Conservation (phyloP, 2,797 vertebrate genomes). For the Enteromius mattozi region DNA sequence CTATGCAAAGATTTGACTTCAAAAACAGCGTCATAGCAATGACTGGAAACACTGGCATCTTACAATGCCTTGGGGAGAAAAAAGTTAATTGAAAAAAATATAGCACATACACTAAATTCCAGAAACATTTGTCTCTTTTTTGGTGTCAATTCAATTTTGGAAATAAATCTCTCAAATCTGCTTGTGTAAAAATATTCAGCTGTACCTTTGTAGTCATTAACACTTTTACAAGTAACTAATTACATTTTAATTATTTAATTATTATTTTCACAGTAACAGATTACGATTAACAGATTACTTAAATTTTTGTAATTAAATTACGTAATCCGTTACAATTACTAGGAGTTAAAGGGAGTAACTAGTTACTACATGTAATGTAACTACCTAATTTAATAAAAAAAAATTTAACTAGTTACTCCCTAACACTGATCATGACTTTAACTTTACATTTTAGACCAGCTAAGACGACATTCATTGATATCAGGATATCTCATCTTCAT, state of each 20-base stretch:
- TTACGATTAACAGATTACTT: too few species aligned
- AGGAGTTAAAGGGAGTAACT: too few species aligned
- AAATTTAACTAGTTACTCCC: neutral
- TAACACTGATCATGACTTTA: constrained; percentile 1
- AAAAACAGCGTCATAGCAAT: neutral
- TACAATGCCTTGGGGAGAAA: neutral
- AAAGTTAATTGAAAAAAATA: neutral
- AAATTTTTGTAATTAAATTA: neutral
- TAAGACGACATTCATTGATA: constrained; percentile 40
- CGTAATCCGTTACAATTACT: neutral
- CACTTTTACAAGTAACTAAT: too few species aligned
- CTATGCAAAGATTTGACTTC: neutral
- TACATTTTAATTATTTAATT: too few species aligned
- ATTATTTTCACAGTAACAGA: too few species aligned
- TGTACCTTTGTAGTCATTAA: neutral
- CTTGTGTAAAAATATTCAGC: neutral
- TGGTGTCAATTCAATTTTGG: neutral
- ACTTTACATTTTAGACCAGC: constrained; percentile 40
- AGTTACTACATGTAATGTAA: neutral
- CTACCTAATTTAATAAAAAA: too few species aligned
- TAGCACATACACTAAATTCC: neutral
- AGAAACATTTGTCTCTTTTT: neutral
- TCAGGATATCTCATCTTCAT: constrained; percentile 16
- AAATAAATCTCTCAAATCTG: neutral
- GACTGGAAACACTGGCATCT: neutral